Evolutionary conservation across 2,797 vertebrate genomes (phyloP).

Genomic region (Austrolebias charrua): DNA sequence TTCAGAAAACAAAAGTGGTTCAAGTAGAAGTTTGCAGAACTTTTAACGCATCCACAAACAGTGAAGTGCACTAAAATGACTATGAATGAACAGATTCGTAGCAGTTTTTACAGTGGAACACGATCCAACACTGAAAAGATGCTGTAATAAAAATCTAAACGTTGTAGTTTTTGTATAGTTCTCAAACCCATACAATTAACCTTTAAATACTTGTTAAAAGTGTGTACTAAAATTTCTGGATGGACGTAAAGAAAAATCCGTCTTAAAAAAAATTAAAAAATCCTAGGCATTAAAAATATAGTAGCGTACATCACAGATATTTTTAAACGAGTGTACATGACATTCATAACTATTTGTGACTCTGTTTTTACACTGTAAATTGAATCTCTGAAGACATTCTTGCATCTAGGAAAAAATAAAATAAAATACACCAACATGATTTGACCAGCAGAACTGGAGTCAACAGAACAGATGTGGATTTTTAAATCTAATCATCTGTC

Average conservation of each 20-base stretch:
- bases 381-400: slow-evolving; percentile 58
- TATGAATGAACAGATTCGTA: slow-evolving; percentile 21
- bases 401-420: slow-evolving; percentile 36
- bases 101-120: neutral
- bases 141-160: slow-evolving; percentile 21
- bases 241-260: slow-evolving; percentile 73
- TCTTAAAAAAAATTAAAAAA: slow-evolving; percentile 48
- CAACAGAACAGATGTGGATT: slow-evolving; percentile 64
- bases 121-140: slow-evolving; percentile 23
- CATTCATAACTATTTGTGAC: slow-evolving; percentile 71
- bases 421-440: slow-evolving; percentile 36
- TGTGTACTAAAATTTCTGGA: slow-evolving; percentile 64
- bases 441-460: slow-evolving; percentile 39
- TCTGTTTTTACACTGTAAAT: slow-evolving; percentile 77
- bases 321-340: slow-evolving; percentile 62
- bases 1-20: too few relatives aligned
- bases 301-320: slow-evolving; percentile 4
- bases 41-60: slow-evolving; percentile 18
- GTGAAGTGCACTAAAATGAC: slow-evolving; percentile 7
- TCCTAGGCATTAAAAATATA: slow-evolving; percentile 59
- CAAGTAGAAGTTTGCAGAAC: neutral
- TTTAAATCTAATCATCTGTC: slow-evolving; percentile 50
- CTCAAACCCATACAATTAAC: slow-evolving; percentile 33
- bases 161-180: slow-evolving; percentile 33
- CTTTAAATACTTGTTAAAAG: slow-evolving; percentile 53